phyloP scores from a whole-genome alignment of 1,140 invertebrate species.

The Trichoplusia ni region DNA sequence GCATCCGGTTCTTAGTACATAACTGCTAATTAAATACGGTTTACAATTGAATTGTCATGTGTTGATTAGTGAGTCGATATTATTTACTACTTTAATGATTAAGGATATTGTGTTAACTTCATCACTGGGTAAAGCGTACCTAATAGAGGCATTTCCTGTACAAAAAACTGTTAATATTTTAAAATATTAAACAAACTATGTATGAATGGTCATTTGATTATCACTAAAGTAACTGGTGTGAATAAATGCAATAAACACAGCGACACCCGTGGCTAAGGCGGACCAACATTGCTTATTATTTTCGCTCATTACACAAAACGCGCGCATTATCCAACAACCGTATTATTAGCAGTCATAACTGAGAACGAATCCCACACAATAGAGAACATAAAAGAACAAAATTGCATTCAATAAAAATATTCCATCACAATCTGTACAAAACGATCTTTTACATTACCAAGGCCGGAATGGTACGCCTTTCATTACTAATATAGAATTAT shows the following conservation, averaged over 20 bases:
- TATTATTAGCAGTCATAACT: conserved; percentile 55
- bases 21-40: background rate
- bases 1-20: conserved; percentile 4
- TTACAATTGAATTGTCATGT: no score
- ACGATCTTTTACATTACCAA: conserved; percentile 44
- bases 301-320: conserved; percentile 39
- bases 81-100: no score
- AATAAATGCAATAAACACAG: conserved; percentile 25
- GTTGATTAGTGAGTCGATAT: no score
- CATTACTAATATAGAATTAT: conserved; percentile 46
- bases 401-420: conserved; percentile 37
- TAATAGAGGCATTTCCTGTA: no score
- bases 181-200: background rate
- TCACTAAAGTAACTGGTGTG: conserved; percentile 6
- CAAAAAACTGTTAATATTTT: background rate
- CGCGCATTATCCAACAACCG: conserved; percentile 30
- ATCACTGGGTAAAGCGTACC: no score
- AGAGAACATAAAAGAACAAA: conserved; percentile 30
- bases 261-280: conserved; percentile 1
- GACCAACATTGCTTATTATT: conserved; percentile 33
- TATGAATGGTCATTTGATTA: conserved; percentile 9
- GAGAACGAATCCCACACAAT: conserved; percentile 28
- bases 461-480: conserved; percentile 46
- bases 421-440: conserved; percentile 35
- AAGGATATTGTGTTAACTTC: no score